Base-by-base conservation (phyloP, 2,888 invertebrate genomes). In the Drosophila gaucha region DNA sequence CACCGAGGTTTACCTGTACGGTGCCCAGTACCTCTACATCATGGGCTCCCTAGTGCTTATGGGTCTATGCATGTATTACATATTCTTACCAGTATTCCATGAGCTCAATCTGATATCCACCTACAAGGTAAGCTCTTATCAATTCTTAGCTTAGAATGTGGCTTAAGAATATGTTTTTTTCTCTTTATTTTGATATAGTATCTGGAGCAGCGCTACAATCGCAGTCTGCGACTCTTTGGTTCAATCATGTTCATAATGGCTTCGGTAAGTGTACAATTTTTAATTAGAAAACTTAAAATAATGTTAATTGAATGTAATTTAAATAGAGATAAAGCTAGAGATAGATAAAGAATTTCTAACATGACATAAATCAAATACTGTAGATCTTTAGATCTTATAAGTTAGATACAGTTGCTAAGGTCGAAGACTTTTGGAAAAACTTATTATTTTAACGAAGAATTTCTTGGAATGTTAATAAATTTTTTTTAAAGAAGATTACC, bases 1-100 rank as follows among this genome's bases (percentile, higher is more conserved):
- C 1, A 96, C 96, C 1, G 96, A 96, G 89, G 92, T 96, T 20
- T 96, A 96, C 82, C 92, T 96, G 10, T 95, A 95, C 85, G 97
- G 97, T 0, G 95, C 95, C 10, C 94, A 95, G 60, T 97, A 96
- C 88, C 89, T 94, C 35, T 95, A 94, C 85, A 93, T 94, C 6
- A 91, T 94, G 16, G 91, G 93, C 8, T 95, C 94, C 0, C 73
- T 91, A 28, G 63, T 91, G 0, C 49, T 86, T 4, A 95, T 95
- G 93, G 94, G 94, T 2, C 68, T 95, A 12, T 91, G 94, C 35
- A 93, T 95, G 90, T 93, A 93, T 8, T 92, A 91, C 51, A 92
- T 95, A 18, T 95, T 94, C 88, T 88, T 96, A 50, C 96, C 96
- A 0, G 95, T 96, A 0, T 94, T 95, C 76, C 95, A 95, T 72